phyloP scores from a whole-genome alignment of 1,140 invertebrate species.

The Aphelinus atriplicis region DNA sequence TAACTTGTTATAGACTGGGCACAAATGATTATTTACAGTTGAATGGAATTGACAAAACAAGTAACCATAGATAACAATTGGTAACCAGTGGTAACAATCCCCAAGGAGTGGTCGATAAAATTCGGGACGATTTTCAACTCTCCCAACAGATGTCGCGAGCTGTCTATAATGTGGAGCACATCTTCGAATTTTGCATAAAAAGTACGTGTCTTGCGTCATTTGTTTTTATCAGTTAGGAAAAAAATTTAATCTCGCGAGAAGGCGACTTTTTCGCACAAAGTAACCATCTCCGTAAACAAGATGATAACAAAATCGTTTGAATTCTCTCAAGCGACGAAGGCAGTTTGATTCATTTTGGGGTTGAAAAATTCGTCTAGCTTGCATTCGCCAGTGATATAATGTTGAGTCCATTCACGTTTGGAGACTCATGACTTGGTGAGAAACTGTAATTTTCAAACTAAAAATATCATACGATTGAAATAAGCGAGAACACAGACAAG shows the following conservation, averaged over 20 bases:
- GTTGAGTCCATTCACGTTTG: too few species aligned
- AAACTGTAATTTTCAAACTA: too few species aligned
- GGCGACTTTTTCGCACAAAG: background rate
- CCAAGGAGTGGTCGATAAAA: slow-evolving; percentile 24
- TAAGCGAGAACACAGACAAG: too few species aligned
- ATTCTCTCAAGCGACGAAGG: too few species aligned
- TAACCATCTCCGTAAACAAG: too few species aligned
- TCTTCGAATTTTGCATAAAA: background rate
- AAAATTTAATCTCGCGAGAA: background rate
- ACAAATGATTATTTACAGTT: background rate
- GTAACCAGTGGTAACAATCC: slow-evolving; percentile 35
- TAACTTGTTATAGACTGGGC: too few species aligned
- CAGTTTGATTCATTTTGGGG: too few species aligned
- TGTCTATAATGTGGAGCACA: background rate
- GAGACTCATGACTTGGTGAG: too few species aligned
- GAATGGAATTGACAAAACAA: background rate
- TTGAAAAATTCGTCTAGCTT: too few species aligned
- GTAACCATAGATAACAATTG: slow-evolving; percentile 6
- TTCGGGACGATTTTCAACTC: background rate
- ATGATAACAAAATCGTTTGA: too few species aligned
- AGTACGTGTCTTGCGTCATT: background rate
- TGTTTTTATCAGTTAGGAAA: background rate
- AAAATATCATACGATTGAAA: too few species aligned
- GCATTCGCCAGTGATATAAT: too few species aligned
- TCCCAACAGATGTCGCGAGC: slow-evolving; percentile 14